Evolutionary conservation across 2,113 vertebrate species (phyloP).

Genomic region (Limanda limanda): DNA sequence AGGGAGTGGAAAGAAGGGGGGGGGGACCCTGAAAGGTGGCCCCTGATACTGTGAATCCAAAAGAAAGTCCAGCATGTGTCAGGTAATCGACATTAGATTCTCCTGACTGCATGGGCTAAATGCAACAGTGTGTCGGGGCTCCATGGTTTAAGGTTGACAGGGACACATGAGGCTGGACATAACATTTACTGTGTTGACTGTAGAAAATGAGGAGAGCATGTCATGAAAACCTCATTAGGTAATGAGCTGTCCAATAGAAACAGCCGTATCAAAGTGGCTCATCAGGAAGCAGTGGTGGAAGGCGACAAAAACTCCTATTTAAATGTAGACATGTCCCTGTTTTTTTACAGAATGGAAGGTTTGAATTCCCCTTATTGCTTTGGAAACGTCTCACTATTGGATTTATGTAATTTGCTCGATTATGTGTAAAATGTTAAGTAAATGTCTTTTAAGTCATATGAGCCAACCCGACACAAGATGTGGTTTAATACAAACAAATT

Average conservation of each 20-base stretch:
- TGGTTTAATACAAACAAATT: background rate
- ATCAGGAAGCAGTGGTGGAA: slow-evolving; percentile 29
- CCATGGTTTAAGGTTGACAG: slow-evolving; percentile 35
- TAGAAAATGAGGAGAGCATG: slow-evolving; percentile 41
- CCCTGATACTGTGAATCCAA: slow-evolving; percentile 55
- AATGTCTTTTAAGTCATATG: too few relatives aligned
- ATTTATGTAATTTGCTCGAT: too few relatives aligned
- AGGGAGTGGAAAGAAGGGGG: slow-evolving; percentile 67
- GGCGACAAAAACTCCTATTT: background rate
- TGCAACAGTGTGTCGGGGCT: slow-evolving; percentile 17
- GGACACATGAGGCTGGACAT: slow-evolving; percentile 27
- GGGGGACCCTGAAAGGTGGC: slow-evolving; percentile 54
- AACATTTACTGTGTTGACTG: slow-evolving; percentile 43
- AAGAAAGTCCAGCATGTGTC: slow-evolving; percentile 72
- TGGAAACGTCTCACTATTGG: too few relatives aligned
- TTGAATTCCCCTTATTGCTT: background rate
- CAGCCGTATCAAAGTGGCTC: slow-evolving; percentile 13
- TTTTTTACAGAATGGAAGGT: background rate
- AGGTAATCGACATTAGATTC: slow-evolving; percentile 52
- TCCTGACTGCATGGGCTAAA: slow-evolving; percentile 36
- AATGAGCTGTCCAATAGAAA: slow-evolving; percentile 66
- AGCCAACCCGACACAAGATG: too few relatives aligned
- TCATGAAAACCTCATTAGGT: slow-evolving; percentile 38
- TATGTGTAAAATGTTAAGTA: too few relatives aligned
- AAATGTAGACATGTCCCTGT: background rate